Base-by-base conservation (phyloP, 1,140 invertebrate genomes). In the Rhizoglyphus robini region DNA sequence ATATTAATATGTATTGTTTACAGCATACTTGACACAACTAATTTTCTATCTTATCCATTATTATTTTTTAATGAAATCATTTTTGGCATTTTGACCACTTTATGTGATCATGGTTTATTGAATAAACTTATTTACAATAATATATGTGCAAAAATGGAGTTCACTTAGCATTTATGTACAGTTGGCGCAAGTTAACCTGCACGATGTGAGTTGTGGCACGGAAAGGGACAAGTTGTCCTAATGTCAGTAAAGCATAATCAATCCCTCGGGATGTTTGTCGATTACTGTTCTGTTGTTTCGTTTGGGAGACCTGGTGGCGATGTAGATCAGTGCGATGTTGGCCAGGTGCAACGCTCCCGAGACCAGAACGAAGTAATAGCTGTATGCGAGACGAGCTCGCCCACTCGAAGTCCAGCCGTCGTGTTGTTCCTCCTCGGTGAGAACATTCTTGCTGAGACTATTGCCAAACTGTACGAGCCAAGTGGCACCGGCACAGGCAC, bases 221-320 rank as follows among this genome's bases (percentile, higher is more conserved):
- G n/a, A n/a, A n/a, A n/a, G n/a, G n/a, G n/a, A n/a, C n/a, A n/a
- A n/a, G n/a, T n/a, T n/a, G n/a, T n/a, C n/a, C n/a, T n/a, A n/a
- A n/a, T n/a, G 46, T 79, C 77, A 88, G 73, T 88, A 88, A 57
- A 88, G 76, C 86, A 89, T 88, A 73, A 88, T 88, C 69, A 86
- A 86, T 71, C 85, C 86, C 69, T 88, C 87, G 61, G 84, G 82
- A 76, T 88, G 88, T 74, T 88, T 86, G 72, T 88, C 85, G 0
- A 8, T 25, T 15, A 54, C 20, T 15, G 51, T 8, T 8, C 51
- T 8, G 15, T 54, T 54, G 51, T 54, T 54, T 15, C 51, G 51
- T 27, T 81, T 77, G 8, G 79, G 78, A 72, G 85, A 83, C 30
- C 81, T 81, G 51, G 83, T 84, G 18, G 85, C 86, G 70, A 88